Evolutionary conservation across 2,797 vertebrate species (phyloP), one percentile per base, ranked within the genome.

Genomic region (Adelosebastes latens): DNA sequence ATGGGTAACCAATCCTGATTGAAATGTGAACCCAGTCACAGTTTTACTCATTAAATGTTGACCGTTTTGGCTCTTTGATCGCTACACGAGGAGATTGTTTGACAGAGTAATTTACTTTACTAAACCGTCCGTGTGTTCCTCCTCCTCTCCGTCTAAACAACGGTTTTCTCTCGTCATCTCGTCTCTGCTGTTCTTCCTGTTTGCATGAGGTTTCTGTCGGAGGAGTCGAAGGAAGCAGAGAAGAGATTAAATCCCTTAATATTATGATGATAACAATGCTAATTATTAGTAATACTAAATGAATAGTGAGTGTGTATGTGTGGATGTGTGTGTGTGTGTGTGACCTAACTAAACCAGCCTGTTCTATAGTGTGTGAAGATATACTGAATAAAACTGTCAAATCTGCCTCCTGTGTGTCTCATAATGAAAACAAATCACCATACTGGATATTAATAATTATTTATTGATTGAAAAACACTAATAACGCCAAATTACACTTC

Each of bases 281-380:
- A 82, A 80, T 88, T 87, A 82, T 87, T 86, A 87, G 88, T 87
- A 75, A 81, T 78, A 84, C 77, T 87, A 61, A 84, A 85, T 85
- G 55, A 88, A 70, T 79, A 66, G 83, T 82, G 78, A 34, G 82
- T 68, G 42, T 81, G 2, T 76, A 85, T 85, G 69, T 79, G 79
- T n/a, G 16, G 70, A 85, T 83, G 5, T 81, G 79, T 75, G 87
- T 84, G 82, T 81, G 84, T 83, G 34, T 84, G 88, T 82, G 86
- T 82, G 82, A 90, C 65, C 71, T 88, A 87, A 93, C 89, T 94
- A 92, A 93, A 94, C 92, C 93, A 94, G 93, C 93, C 93, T 94
- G 93, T 94, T 93, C 88, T 93, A 90, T 87, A 80, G 79, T 89
- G 91, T 93, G 92, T 94, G 87, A 92, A 77, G 76, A 89, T 93